Conservation (phyloP, 2,797 vertebrate species). For the Clangula hyemalis region DNA sequence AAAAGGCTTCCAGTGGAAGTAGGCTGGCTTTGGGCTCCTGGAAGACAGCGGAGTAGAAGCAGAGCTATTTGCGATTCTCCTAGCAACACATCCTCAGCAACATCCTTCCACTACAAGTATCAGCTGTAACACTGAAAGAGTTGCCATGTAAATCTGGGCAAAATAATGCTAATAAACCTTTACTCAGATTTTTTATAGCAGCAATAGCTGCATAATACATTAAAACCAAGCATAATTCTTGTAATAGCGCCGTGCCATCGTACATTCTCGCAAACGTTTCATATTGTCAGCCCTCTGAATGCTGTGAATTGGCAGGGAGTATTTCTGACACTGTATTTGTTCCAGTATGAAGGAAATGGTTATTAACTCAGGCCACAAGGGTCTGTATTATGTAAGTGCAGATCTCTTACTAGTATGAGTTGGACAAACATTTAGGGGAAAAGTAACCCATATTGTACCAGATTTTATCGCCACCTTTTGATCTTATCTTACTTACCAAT, state of each 20-base stretch:
- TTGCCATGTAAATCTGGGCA: not conserved
- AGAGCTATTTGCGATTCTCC: slow-evolving; percentile 26
- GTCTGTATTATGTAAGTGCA: not conserved
- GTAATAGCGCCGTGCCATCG: not conserved
- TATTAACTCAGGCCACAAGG: not conserved
- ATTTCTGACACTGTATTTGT: not conserved
- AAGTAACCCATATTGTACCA: not conserved
- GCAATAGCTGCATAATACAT: not conserved
- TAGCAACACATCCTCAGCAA: slow-evolving; percentile 35
- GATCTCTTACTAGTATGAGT: not conserved
- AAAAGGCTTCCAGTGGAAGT: slow-evolving; percentile 5
- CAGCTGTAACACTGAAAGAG: not conserved
- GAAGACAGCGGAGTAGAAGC: not conserved
- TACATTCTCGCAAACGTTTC: slow-evolving; percentile 3
- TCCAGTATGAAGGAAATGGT: not conserved
- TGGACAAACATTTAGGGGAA: not conserved
- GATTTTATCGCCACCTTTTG: not conserved
- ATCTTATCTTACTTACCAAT: not conserved
- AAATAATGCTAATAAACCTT: slow-evolving; percentile 10
- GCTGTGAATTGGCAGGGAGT: not conserved
- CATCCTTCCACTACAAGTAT: not conserved
- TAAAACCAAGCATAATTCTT: not conserved
- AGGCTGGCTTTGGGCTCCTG: slow-evolving; percentile 7
- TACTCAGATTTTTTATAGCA: not conserved
- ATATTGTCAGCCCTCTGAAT: not conserved